These are phyloP conservation scores for Drosophila tanythrix DNA, from an alignment of 2,888 invertebrate species.

Conservation along the genomic window DNA sequence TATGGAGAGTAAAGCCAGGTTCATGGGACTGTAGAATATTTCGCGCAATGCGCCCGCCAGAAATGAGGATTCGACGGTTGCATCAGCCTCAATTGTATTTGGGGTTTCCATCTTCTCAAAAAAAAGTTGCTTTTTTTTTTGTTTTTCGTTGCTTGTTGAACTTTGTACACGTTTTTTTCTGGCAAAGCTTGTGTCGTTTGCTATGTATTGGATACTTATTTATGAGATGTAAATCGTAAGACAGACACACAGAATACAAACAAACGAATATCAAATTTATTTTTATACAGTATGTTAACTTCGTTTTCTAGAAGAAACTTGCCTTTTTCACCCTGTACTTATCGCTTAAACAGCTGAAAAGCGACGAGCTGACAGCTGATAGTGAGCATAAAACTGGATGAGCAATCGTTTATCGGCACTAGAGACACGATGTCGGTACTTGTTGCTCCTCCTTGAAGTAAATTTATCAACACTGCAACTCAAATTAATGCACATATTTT, in stretches of 20 bases:
- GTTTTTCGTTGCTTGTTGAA: slow-evolving; percentile 24
- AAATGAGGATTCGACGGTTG: slow-evolving; percentile 53
- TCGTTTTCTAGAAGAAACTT: slow-evolving; percentile 50
- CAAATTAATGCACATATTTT: slow-evolving; percentile 20
- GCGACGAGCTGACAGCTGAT: slow-evolving; percentile 36
- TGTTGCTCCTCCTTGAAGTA: slow-evolving; percentile 22
- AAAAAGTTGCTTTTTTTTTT: background rate
- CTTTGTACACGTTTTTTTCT: slow-evolving; percentile 40
- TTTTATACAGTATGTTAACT: slow-evolving; percentile 48
- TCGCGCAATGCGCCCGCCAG: slow-evolving; percentile 85
- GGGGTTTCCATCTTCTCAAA: slow-evolving; percentile 36
- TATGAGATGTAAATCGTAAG: slow-evolving; percentile 45
- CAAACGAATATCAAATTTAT: slow-evolving; percentile 43
- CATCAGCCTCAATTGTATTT: slow-evolving; percentile 49
- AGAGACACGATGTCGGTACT: slow-evolving; percentile 22
- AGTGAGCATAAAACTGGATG: background rate
- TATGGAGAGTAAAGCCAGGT: slow-evolving; percentile 88
- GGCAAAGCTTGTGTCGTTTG: slow-evolving; percentile 1
- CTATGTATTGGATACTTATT: slow-evolving; percentile 13
- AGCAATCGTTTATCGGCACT: slow-evolving; percentile 30
- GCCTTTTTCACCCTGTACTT: slow-evolving; percentile 33
- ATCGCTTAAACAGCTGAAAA: slow-evolving; percentile 45
- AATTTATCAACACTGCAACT: slow-evolving; percentile 10
- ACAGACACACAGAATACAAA: slow-evolving; percentile 28
- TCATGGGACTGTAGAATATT: slow-evolving; percentile 90